Conservation (phyloP, 2,797 vertebrate genomes). For the Acridotheres tristis region DNA sequence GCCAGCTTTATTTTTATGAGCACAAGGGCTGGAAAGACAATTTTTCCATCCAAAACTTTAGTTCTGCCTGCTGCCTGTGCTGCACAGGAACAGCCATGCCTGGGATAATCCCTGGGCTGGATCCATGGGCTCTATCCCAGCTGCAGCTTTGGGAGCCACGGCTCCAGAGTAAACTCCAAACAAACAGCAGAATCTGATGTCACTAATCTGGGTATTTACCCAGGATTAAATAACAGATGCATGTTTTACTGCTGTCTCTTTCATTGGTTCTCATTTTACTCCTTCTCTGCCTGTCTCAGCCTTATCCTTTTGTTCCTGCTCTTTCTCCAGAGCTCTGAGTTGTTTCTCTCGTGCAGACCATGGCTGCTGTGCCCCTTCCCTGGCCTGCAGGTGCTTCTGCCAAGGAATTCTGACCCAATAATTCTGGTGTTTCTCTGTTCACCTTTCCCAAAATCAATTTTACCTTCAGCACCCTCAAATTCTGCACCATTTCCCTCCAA, state of each 20-base stretch:
- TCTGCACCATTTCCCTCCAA: not conserved
- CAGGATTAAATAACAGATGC: conserved; percentile 57
- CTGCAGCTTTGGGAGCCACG: not conserved
- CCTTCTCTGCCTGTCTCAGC: not conserved
- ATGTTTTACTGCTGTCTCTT: conserved; percentile 50
- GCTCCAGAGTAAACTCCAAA: not conserved
- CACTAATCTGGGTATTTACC: conserved; percentile 25
- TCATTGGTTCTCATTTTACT: conserved; percentile 49
- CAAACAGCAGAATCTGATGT: not conserved
- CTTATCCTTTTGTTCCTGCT: not conserved
- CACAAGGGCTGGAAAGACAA: not conserved
- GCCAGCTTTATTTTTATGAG: not conserved
- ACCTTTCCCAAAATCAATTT: not conserved
- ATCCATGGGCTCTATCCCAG: not conserved
- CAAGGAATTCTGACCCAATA: not conserved
- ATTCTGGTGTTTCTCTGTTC: not conserved
- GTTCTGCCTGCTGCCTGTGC: not conserved
- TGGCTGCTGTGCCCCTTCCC: not conserved
- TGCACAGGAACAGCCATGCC: not conserved
- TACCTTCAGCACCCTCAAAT: not conserved
- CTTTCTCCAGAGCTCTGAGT: not conserved
- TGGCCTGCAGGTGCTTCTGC: not conserved
- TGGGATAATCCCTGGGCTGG: not conserved
- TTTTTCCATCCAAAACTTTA: not conserved
- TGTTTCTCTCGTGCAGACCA: not conserved